These are phyloP conservation scores for Limnephilus rhombicus DNA, from an alignment of 2,888 invertebrate species.

Conservation along the genomic window DNA sequence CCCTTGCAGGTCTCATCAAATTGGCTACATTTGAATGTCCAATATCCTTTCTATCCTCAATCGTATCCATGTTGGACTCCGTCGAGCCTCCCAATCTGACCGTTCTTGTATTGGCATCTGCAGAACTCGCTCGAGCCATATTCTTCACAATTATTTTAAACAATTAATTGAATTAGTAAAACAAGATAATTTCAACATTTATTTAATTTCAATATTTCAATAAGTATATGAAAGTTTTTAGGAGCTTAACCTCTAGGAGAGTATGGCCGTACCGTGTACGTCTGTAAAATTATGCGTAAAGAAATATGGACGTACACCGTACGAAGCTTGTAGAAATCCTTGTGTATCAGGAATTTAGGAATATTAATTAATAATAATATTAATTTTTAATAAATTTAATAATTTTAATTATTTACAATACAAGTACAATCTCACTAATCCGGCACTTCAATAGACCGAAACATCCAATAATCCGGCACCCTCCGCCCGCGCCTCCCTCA, in stretches of 20 bases:
- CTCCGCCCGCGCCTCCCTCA: no score
- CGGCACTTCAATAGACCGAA: no score
- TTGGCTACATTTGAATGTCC: background rate
- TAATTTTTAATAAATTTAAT: no score
- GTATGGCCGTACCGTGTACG: no score
- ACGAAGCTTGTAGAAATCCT: no score
- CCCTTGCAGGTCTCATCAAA: constrained; percentile 45
- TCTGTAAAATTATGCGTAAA: no score
- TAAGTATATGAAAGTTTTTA: background rate
- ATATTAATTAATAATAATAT: no score
- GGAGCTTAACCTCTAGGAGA: background rate
- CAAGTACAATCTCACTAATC: no score
- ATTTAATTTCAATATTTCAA: background rate
- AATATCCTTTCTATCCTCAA: background rate
- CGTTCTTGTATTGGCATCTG: constrained; percentile 53
- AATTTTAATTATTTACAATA: no score
- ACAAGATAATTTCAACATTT: background rate
- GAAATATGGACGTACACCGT: no score
- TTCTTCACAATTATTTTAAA: background rate
- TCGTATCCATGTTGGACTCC: background rate
- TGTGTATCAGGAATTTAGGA: no score
- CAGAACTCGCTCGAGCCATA: background rate
- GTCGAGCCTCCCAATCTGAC: constrained; percentile 46
- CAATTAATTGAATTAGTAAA: background rate
- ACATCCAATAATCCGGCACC: no score